These are phyloP conservation scores for Andrena trimmerana DNA, from an alignment of 2,888 invertebrate species.

Conservation along the genomic window DNA sequence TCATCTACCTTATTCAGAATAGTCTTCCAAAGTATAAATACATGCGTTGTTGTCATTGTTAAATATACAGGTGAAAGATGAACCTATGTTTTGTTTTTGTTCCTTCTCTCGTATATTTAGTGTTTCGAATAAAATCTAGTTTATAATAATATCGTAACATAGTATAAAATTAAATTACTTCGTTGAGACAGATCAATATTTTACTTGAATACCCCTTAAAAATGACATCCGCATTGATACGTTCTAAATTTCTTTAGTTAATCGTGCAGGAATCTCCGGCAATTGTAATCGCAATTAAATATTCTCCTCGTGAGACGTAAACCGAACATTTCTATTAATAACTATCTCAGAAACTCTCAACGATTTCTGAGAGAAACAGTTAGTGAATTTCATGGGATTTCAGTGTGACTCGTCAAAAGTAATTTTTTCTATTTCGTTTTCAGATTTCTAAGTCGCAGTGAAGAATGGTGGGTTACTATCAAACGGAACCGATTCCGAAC, in stretches of 20 bases:
- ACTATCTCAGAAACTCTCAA: too few species aligned
- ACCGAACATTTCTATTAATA: too few species aligned
- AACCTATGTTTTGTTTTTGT: background rate
- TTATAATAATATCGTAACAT: too few species aligned
- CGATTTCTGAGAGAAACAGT: too few species aligned
- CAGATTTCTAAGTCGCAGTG: slow-evolving; percentile 17
- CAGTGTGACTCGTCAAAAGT: background rate
- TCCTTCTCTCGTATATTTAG: background rate
- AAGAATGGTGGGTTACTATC: slow-evolving; percentile 79
- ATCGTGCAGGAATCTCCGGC: too few species aligned
- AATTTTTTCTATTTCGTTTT: slow-evolving; percentile 1
- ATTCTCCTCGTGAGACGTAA: too few species aligned
- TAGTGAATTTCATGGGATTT: too few species aligned
- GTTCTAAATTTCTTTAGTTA: too few species aligned
- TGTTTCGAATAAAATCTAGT: background rate
- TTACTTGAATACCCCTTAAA: too few species aligned
- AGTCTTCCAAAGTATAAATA: slow-evolving; percentile 21
- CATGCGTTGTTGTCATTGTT: slow-evolving; percentile 23
- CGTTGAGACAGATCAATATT: too few species aligned
- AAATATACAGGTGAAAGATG: slow-evolving; percentile 18
- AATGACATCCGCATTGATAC: too few species aligned
- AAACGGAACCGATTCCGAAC: slow-evolving; percentile 66
- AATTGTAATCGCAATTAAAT: background rate
- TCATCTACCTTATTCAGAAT: slow-evolving; percentile 44
- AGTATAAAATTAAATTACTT: too few species aligned